Evolutionary conservation across 2,888 invertebrate species (phyloP).

Genomic region (Trilocha varians): DNA sequence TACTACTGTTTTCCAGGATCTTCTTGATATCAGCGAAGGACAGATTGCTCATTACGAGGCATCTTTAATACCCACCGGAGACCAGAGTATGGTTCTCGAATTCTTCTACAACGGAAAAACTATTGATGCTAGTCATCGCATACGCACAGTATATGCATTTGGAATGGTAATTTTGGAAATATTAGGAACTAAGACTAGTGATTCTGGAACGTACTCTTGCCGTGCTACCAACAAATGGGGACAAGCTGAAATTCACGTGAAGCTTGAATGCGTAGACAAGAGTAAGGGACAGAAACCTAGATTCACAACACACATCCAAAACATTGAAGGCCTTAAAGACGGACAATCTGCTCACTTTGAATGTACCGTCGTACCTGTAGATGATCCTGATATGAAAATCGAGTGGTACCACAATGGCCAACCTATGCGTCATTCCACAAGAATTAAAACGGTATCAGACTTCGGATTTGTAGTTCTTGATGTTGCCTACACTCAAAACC

Average conservation of each 20-base stretch:
- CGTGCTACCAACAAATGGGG: slow-evolving; percentile 93
- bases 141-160: slow-evolving; percentile 95
- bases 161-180: slow-evolving; percentile 98
- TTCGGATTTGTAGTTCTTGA: slow-evolving; percentile 96
- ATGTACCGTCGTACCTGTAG: slow-evolving; percentile 93
- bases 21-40: slow-evolving; percentile 90
- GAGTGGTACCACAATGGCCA: slow-evolving; percentile 98
- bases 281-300: slow-evolving; percentile 89
- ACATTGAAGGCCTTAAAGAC: slow-evolving; percentile 88
- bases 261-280: slow-evolving; percentile 86
- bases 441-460: slow-evolving; percentile 94
- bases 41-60: slow-evolving; percentile 99
- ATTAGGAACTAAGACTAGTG: slow-evolving; percentile 92
- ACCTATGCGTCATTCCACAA: slow-evolving; percentile 88
- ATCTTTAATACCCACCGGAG: slow-evolving; percentile 93
- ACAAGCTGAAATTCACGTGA: slow-evolving; percentile 87
- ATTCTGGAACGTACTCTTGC: slow-evolving; percentile 92
- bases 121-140: slow-evolving; percentile 90
- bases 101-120: slow-evolving; percentile 96
- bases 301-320: slow-evolving; percentile 91
- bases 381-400: slow-evolving; percentile 93
- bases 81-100: slow-evolving; percentile 94
- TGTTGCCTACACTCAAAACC: slow-evolving; percentile 93
- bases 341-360: slow-evolving; percentile 96
- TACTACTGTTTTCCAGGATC: slow-evolving; percentile 88